Evolutionary conservation across 2,113 vertebrate species (phyloP).

Genomic region (Gavialis gangeticus): DNA sequence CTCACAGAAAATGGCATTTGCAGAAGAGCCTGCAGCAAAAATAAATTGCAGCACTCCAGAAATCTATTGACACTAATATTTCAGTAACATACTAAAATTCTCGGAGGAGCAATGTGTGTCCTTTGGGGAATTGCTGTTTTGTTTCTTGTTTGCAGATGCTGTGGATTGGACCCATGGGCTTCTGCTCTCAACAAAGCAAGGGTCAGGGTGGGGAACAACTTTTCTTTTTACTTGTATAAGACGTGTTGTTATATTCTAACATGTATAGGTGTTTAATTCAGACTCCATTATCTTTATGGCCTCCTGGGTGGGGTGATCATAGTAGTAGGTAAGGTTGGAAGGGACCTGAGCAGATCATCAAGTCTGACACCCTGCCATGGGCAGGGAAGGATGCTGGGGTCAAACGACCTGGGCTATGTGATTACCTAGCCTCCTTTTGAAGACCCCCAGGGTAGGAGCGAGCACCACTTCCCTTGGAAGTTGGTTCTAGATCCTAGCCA

Average conservation of each 20-base stretch:
- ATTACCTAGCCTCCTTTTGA: no score
- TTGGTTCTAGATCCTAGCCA: no score
- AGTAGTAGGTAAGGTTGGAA: no score
- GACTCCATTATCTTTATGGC: neutral
- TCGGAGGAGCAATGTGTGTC: accelerated
- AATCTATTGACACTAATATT: neutral
- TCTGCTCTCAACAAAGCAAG: neutral
- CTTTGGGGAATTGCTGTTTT: neutral
- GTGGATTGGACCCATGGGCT: neutral
- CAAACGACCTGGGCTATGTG: no score
- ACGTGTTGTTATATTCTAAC: neutral
- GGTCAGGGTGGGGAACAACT: neutral
- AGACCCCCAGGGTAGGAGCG: no score
- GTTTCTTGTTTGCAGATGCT: neutral
- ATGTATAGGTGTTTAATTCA: neutral
- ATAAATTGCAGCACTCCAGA: neutral
- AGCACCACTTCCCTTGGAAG: no score
- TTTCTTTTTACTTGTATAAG: no score
- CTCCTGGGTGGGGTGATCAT: neutral
- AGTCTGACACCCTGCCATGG: no score
- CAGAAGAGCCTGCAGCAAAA: neutral
- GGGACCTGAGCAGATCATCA: no score
- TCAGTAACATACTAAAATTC: neutral
- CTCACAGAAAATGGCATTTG: neutral
- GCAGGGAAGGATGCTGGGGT: no score